Conservation (phyloP, 2,113 vertebrate species). For the Tetrao urogallus region DNA sequence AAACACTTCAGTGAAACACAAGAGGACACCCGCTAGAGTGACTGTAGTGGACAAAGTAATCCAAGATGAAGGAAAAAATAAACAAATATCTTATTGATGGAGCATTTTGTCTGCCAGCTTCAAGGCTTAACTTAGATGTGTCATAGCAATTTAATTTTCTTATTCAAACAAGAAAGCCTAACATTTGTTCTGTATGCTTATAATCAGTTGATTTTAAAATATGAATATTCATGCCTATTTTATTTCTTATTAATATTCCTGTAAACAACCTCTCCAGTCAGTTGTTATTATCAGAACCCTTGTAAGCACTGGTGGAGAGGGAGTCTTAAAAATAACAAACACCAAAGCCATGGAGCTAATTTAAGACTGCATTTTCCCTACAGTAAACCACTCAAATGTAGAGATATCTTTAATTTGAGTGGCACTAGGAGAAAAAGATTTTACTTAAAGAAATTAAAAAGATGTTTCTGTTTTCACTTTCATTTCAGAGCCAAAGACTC, state of each 20-base stretch:
- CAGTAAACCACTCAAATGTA: background rate
- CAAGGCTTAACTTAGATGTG: background rate
- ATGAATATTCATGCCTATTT: background rate
- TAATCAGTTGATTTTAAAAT: background rate
- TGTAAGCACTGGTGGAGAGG: background rate
- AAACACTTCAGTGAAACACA: background rate
- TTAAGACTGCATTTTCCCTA: background rate
- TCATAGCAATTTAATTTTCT: background rate
- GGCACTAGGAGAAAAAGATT: background rate
- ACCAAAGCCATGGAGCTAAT: background rate
- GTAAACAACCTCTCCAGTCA: background rate
- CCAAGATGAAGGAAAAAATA: background rate
- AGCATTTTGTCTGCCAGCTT: background rate
- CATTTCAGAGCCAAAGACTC: background rate
- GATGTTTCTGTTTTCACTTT: background rate
- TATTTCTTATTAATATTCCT: background rate
- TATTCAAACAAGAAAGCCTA: background rate
- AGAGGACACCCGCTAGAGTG: background rate
- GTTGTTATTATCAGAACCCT: background rate
- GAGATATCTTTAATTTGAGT: background rate
- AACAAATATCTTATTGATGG: background rate
- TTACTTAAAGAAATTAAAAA: background rate
- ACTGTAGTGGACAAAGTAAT: background rate
- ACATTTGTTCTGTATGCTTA: background rate
- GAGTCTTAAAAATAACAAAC: background rate